Conservation (phyloP, 2,888 invertebrate species). For the Caenorhabditis sp. region DNA sequence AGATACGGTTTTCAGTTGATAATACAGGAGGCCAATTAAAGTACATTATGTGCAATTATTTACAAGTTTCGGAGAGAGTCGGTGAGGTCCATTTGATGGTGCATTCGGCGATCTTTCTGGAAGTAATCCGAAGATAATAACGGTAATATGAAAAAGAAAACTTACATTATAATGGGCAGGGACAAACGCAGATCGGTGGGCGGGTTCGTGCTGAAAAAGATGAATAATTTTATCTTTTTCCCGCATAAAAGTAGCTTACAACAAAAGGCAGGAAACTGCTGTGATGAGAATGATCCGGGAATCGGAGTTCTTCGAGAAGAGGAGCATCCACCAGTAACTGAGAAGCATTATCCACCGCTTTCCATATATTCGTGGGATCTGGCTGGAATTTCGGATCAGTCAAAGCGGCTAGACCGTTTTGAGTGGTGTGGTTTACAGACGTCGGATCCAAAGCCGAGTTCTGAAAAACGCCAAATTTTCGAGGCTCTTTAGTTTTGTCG, state of each 20-base stretch:
- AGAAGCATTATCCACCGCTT: conserved; percentile 44
- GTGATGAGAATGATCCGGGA: conserved; percentile 47
- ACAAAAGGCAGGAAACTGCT: conserved; percentile 46
- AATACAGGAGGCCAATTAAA: not conserved
- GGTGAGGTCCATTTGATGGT: conserved; percentile 40
- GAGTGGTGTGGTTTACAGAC: conserved; percentile 5
- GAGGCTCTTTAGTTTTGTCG: not conserved
- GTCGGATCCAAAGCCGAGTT: conserved; percentile 12
- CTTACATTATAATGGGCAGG: conserved; percentile 55
- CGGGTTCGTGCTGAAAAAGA: conserved; percentile 41
- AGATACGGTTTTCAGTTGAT: conserved; percentile 9
- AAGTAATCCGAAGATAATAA: not conserved
- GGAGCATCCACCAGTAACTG: conserved; percentile 49
- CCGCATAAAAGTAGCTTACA: conserved; percentile 2
- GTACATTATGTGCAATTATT: too few species aligned
- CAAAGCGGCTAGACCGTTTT: conserved; percentile 19
- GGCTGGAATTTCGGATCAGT: conserved; percentile 42
- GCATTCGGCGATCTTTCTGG: conserved; percentile 58
- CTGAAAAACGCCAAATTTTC: not conserved
- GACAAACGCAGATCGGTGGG: conserved; percentile 55
- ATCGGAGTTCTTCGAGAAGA: conserved; percentile 42
- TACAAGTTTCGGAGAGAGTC: conserved; percentile 46
- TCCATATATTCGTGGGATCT: conserved; percentile 44
- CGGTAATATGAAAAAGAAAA: not conserved
- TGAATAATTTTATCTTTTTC: not conserved